A percentile compares a stretch with the other conserved stretches of the same genome.
phyloP scores from a whole-genome alignment of 2,113 vertebrate genomes.

The Enhydra lutris region DNA sequence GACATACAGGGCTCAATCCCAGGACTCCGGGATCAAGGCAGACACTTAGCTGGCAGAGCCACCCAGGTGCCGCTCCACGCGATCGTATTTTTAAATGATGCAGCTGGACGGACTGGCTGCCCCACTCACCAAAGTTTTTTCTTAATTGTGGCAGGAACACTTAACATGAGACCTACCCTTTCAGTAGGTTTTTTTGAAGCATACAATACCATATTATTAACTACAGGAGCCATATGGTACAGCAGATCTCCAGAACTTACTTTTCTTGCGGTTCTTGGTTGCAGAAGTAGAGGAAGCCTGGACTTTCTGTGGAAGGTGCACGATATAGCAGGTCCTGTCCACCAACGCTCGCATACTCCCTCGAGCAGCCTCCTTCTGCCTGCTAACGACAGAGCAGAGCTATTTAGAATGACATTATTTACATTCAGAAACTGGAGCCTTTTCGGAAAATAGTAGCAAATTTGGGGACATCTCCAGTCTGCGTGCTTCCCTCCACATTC shows the following conservation, averaged over 20 bases:
- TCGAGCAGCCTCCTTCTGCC: neutral
- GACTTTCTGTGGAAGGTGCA: neutral
- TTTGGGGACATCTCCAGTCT: neutral
- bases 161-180: neutral
- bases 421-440: neutral
- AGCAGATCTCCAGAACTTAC: neutral
- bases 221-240: neutral
- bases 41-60: no score
- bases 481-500: neutral
- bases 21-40: neutral
- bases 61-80: no score
- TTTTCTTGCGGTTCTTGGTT: neutral
- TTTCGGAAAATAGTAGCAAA: slow-evolving; percentile 16
- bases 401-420: slow-evolving; percentile 33
- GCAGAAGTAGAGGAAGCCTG: neutral
- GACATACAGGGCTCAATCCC: neutral
- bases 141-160: neutral
- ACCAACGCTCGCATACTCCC: neutral
- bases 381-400: neutral
- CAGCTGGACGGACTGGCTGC: neutral
- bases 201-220: neutral
- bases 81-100: neutral
- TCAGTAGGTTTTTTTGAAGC: neutral
- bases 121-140: neutral
- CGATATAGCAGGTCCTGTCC: neutral